Evolutionary conservation across 2,797 vertebrate species (phyloP), one percentile per base, ranked within the genome.

Genomic region (Poliocrania exsul): DNA sequence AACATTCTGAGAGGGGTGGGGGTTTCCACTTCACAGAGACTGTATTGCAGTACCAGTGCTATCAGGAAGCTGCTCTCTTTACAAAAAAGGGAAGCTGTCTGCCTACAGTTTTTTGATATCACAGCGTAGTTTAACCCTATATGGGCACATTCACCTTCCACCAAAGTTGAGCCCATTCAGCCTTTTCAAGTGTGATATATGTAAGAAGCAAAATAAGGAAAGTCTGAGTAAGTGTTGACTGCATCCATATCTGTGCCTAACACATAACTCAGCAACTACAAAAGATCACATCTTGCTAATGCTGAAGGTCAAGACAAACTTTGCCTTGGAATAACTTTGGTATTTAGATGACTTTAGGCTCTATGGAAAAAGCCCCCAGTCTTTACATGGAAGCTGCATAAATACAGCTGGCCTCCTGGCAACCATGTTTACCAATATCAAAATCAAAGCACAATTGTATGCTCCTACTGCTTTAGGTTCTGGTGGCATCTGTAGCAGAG

Each of bases 11-110:
- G 74, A 25, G 29, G 24, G 53, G 12, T 19, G 91, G 87, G 95
- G 67, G 5, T 90, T 97, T 93, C 88, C 89, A 67, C 56, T 16
- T 60, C 7, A 16, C 42, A 74, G 38, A 33, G 16, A 16, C 49
- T 38, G 20, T 7, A 5, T 23, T 81, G 81, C 81, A 51, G 58
- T 6, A 37, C 18, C 24, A 10, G 65, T 4, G 42, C 74, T 74
- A 10, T 67, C 88, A 93, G 90, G 93, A 97, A 97, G 84, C 19
- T 35, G 42, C 54, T 74, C 5, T 60, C 62, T 62, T 75, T 40
- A 84, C 88, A 54, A 4, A 66, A 94, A 94, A 73, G 25, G 56
- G 92, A 95, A 96, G 84, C 20, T 54, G 72, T 17, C 47, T 87
- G 80, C 38, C 58, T 71, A n/a, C 29, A 64, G 21, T 3, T 49